Percentiles rank a stretch among this genome's conserved stretches.
These are phyloP conservation scores for Drosophila mettleri DNA, from an alignment of 2,888 invertebrate species.

Conservation along the genomic window DNA sequence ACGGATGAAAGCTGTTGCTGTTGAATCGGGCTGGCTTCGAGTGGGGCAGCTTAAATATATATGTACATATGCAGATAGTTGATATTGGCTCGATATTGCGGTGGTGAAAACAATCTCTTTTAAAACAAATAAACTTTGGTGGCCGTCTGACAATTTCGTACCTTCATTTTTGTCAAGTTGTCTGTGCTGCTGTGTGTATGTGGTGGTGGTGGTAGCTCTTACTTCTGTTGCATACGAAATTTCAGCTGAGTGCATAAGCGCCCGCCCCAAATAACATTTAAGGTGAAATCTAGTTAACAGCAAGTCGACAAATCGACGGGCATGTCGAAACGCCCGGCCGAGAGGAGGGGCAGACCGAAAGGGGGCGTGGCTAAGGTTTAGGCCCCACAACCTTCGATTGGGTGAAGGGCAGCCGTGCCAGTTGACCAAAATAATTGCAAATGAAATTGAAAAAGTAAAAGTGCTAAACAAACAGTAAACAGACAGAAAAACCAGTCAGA, in stretches of 20 bases:
- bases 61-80: neutral
- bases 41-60: no score
- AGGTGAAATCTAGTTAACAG: conserved; percentile 41
- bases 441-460: conserved; percentile 63
- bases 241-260: conserved; percentile 34
- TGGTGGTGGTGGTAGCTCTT: conserved; percentile 6
- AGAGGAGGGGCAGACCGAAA: neutral
- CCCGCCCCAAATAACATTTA: conserved; percentile 23
- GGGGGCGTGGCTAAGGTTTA: neutral
- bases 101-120: neutral
- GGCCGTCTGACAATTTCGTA: neutral
- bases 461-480: conserved; percentile 45
- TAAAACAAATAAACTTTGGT: neutral
- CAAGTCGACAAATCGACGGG: conserved; percentile 21
- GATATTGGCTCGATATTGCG: neutral
- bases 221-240: conserved; percentile 30
- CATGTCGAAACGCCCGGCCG: conserved; percentile 1
- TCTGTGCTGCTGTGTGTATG: neutral
- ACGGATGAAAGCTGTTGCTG: neutral
- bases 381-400: conserved; percentile 41
- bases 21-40: neutral
- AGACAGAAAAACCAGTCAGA: conserved; percentile 13
- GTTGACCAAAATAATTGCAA: conserved; percentile 56
- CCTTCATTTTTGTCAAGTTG: conserved; percentile 10
- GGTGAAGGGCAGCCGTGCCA: conserved; percentile 48